Evolutionary conservation across 2,888 invertebrate genomes (phyloP), one percentile per base, ranked within the genome.

Genomic region (Caenorhabditis sulstoni): DNA sequence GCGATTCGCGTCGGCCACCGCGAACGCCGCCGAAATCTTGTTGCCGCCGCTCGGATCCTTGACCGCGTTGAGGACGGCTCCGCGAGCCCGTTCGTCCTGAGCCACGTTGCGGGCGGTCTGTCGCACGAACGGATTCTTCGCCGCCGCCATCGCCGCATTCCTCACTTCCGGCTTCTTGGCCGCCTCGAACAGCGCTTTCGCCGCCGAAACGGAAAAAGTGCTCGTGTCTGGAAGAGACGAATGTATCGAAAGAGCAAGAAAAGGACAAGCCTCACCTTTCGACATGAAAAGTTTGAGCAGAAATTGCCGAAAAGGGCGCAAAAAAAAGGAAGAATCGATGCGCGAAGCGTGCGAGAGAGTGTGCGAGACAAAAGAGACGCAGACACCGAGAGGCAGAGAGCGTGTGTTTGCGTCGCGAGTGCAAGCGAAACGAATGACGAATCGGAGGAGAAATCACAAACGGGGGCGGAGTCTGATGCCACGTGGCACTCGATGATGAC

Each of bases 121-220:
- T 14, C 85, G 61, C 14, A 85, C 79, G 41, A 78, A 76, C 9
- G 85, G 85, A 71, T 85, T 85, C 65, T 85, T 84, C 9, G 85
- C 83, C 1, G 84, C 84, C 4, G 84, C 81, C 3, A 81, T 35
- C 0, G 81, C 82, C 3, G 83, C 76, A 39, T 79, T 79, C 37
- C 82, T 77, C 37, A 83, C 76, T 52, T 84, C 85, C 20, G 85
- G 85, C 47, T 78, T 81, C 66, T 84, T 85, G 9, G 83, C 84
- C 9, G 84, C 81, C 55, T 85, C 85, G 58, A 85, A 85, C 3
- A 85, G 71, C 7, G 84, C 85, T 37, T 79, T 79, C 2, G 84
- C 84, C 2, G 84, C 84, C 0, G 84, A 83, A 9, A 85, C 82
- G 9, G 85, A 85, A 52, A 83, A 83, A 29, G 61, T 23, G 18